A percentile compares a stretch with the other conserved stretches of the same genome.
Conservation (phyloP, 2,113 vertebrate species). For the Phocoena phocoena region DNA sequence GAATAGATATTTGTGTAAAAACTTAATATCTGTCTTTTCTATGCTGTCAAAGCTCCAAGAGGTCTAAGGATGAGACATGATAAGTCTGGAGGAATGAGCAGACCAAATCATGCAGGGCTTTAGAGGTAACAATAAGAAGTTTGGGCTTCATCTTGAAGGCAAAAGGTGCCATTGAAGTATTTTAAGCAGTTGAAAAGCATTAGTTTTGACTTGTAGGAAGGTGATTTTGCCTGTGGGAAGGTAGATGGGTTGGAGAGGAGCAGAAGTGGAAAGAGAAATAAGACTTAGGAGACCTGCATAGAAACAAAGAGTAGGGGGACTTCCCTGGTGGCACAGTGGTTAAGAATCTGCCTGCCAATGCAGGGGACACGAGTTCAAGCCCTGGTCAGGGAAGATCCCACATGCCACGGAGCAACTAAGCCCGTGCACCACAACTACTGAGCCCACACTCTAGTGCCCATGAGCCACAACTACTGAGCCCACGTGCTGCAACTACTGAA, state of each 20-base stretch:
- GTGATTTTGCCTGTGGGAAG: neutral
- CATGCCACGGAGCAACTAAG: too few species aligned
- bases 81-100: neutral
- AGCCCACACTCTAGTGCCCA: too few species aligned
- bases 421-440: too few species aligned
- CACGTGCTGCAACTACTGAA: too few species aligned
- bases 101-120: neutral
- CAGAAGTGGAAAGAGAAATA: neutral
- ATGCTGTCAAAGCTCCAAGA: neutral
- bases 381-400: too few species aligned
- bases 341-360: too few species aligned
- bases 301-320: neutral
- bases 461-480: too few species aligned
- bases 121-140: neutral
- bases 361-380: too few species aligned
- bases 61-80: neutral
- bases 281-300: neutral
- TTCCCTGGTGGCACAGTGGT: too few species aligned
- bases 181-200: neutral
- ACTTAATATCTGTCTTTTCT: conserved; percentile 1
- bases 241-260: neutral
- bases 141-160: neutral
- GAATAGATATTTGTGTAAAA: conserved; percentile 19
- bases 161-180: neutral
- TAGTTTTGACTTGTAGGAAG: neutral